Evolutionary conservation across 23 tunicate species (phyloP).

Genomic region (Botrylloides violaceus): DNA sequence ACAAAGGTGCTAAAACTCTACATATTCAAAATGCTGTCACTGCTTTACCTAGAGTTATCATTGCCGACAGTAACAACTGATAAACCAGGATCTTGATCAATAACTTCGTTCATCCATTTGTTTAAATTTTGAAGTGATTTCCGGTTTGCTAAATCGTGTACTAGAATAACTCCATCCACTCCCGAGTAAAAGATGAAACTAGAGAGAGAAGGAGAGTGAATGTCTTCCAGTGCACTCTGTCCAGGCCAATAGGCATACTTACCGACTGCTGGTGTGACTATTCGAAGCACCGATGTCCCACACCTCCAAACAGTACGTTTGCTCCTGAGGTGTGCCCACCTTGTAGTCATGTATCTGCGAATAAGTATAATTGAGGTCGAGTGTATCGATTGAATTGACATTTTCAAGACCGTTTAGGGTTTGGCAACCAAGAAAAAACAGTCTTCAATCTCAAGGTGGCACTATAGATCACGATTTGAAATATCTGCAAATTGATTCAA

Average conservation of each 20-base stretch:
- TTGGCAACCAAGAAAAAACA: too few relatives aligned
- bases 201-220: background rate
- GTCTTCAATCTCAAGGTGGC: too few relatives aligned
- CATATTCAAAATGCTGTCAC: too few relatives aligned
- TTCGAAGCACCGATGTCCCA: conserved; percentile 97
- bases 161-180: conserved; percentile 81
- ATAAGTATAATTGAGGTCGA: background rate
- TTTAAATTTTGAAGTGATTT: conserved; percentile 72
- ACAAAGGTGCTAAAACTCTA: too few relatives aligned
- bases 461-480: too few relatives aligned
- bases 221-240: too few relatives aligned
- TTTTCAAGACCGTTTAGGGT: too few relatives aligned
- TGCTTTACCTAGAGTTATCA: conserved; percentile 4
- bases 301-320: conserved; percentile 65
- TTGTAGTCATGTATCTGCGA: conserved; percentile 78
- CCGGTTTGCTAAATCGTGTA: conserved; percentile 74
- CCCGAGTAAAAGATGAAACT: conserved; percentile 78
- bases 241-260: background rate
- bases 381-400: too few relatives aligned
- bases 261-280: conserved; percentile 82
- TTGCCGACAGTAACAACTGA: conserved; percentile 53
- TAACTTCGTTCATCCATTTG: conserved; percentile 79
- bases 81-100: conserved; percentile 46
- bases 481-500: too few relatives aligned
- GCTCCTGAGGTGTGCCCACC: conserved; percentile 81